A percentile compares a stretch with the other conserved stretches of the same genome.
Conservation (phyloP, 2,888 invertebrate species). For the Gandaritis pyraliata region DNA sequence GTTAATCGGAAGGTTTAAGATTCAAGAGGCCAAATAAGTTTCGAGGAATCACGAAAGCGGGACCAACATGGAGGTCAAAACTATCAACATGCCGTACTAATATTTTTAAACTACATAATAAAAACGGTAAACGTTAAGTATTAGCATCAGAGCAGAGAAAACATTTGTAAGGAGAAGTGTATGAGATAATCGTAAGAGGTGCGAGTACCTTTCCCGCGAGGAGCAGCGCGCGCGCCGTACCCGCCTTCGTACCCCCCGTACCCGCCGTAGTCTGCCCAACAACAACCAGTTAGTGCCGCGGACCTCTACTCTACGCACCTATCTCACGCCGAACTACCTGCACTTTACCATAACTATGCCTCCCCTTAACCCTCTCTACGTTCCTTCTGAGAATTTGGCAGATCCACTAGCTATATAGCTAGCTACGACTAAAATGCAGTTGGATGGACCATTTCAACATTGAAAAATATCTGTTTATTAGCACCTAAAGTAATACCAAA, state of each 20-base stretch:
- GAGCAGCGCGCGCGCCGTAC: slow-evolving; percentile 93
- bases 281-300: slow-evolving; percentile 79
- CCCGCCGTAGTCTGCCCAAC: slow-evolving; percentile 92
- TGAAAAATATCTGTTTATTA: too few relatives aligned
- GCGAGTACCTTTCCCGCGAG: slow-evolving; percentile 94
- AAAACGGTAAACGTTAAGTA: slow-evolving; percentile 21
- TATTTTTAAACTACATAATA: slow-evolving; percentile 37
- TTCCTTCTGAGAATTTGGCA: too few relatives aligned
- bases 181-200: slow-evolving; percentile 41
- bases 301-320: slow-evolving; percentile 5
- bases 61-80: slow-evolving; percentile 46
- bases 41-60: slow-evolving; percentile 46
- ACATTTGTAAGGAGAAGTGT: slow-evolving; percentile 38
- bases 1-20: slow-evolving; percentile 6
- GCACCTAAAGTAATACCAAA: too few relatives aligned
- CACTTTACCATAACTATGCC: not conserved
- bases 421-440: too few relatives aligned
- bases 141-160: slow-evolving; percentile 30
- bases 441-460: too few relatives aligned
- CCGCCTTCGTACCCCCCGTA: slow-evolving; percentile 95
- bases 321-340: not conserved
- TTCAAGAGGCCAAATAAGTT: slow-evolving; percentile 37
- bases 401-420: too few relatives aligned
- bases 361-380: not conserved
- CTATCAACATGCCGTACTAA: slow-evolving; percentile 47